Evolutionary conservation across 2,888 invertebrate genomes (phyloP).

Genomic region (Melinaea menophilus): DNA sequence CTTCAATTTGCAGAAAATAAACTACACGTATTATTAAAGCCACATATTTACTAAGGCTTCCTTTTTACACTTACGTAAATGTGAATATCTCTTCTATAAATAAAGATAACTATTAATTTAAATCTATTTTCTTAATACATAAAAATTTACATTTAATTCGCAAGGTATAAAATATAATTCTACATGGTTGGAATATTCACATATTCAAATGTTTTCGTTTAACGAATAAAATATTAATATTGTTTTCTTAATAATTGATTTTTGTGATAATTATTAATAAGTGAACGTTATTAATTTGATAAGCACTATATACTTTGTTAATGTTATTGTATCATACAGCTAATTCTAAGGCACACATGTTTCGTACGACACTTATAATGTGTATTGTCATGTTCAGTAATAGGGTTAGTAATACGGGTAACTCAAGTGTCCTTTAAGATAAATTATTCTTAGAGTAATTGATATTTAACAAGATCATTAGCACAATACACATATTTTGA

Average conservation of each 20-base stretch:
- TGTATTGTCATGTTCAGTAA: not conserved
- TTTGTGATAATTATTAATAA: too few relatives aligned
- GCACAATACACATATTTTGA: too few relatives aligned
- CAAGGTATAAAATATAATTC: too few relatives aligned
- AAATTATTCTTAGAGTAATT: too few relatives aligned
- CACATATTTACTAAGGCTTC: not conserved
- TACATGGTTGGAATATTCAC: too few relatives aligned
- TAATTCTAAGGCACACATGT: not conserved
- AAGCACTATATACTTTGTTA: not conserved
- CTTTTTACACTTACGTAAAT: not conserved
- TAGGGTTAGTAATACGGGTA: too few relatives aligned
- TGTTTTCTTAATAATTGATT: not conserved
- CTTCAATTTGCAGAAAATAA: too few relatives aligned
- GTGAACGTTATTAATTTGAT: not conserved
- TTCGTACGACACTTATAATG: not conserved
- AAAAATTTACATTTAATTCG: too few relatives aligned
- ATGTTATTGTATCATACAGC: not conserved
- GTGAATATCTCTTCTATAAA: not conserved
- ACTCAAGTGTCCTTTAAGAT: not conserved
- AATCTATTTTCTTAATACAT: not conserved
- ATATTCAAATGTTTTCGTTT: too few relatives aligned
- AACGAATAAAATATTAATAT: not conserved
- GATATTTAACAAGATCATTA: too few relatives aligned
- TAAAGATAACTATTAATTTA: not conserved
- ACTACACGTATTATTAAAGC: too few relatives aligned